A percentile compares a stretch with the other conserved stretches of the same genome.
Conservation (phyloP, 1,140 invertebrate species). For the Catajapyx aquilonaris region DNA sequence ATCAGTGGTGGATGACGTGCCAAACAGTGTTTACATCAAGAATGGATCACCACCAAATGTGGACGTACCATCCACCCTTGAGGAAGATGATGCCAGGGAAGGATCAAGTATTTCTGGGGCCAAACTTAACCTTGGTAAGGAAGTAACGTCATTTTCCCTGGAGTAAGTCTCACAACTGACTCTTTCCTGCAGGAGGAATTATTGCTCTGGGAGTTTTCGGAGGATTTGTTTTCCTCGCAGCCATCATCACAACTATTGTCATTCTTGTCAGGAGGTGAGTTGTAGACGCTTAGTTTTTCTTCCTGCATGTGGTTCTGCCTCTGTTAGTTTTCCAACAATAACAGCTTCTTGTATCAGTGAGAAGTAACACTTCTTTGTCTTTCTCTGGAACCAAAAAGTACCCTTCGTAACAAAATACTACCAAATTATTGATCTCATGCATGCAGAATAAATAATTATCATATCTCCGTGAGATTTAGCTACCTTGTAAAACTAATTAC, state of each 20-base stretch:
- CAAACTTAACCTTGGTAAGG: slow-evolving; percentile 46
- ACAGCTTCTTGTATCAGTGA: too few relatives aligned
- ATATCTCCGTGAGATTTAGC: too few relatives aligned
- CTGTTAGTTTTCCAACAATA: too few relatives aligned
- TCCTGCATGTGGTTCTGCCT: too few relatives aligned
- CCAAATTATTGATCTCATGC: too few relatives aligned
- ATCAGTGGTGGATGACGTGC: slow-evolving; percentile 27
- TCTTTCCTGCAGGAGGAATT: slow-evolving; percentile 38
- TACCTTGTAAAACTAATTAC: too few relatives aligned
- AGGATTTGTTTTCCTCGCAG: slow-evolving; percentile 70
- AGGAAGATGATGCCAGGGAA: slow-evolving; percentile 37
- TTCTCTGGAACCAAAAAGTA: too few relatives aligned
- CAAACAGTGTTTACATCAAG: slow-evolving; percentile 27
- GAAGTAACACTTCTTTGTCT: too few relatives aligned
- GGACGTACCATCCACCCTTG: slow-evolving; percentile 34
- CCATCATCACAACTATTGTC: slow-evolving; percentile 69
- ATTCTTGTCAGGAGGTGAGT: slow-evolving; percentile 72
- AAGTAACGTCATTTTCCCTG: neutral
- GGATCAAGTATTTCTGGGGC: slow-evolving; percentile 41
- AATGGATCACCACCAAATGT: slow-evolving; percentile 26
- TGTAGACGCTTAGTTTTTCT: too few relatives aligned
- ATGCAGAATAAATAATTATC: too few relatives aligned
- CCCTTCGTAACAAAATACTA: too few relatives aligned
- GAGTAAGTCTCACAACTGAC: too few relatives aligned
- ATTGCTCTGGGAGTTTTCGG: slow-evolving; percentile 76